These are phyloP conservation scores for Lampris megalopsis DNA, from an alignment of 2,113 vertebrate genomes.

Conservation along the genomic window DNA sequence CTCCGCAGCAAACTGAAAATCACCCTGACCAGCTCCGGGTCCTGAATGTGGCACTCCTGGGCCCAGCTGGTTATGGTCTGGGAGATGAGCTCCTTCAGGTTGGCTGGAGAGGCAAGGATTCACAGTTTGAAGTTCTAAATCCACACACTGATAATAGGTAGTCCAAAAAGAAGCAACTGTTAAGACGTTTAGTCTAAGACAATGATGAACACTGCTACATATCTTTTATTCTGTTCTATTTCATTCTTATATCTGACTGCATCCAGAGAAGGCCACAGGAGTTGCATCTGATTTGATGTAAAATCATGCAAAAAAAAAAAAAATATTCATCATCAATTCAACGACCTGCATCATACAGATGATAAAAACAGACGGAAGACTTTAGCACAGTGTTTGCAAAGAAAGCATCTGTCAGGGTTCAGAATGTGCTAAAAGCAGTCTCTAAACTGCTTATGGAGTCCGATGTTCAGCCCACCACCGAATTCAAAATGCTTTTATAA, in stretches of 20 bases:
- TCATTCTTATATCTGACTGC: no score
- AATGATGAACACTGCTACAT: background rate
- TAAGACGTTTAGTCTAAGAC: background rate
- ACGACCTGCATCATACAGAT: no score
- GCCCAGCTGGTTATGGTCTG: conserved; percentile 97
- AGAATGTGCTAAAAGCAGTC: background rate
- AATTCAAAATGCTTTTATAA: background rate
- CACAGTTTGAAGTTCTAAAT: background rate
- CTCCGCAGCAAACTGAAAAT: conserved; percentile 96
- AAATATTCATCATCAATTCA: no score
- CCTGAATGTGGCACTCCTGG: conserved; percentile 94
- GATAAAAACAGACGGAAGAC: no score
- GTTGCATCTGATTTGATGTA: no score
- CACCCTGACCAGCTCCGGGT: conserved; percentile 91
- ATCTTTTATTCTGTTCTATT: background rate
- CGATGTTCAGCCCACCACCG: background rate
- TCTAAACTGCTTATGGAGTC: background rate
- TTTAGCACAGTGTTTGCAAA: no score
- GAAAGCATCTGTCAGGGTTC: background rate
- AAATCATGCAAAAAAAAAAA: no score
- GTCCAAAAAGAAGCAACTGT: background rate
- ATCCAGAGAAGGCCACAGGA: no score
- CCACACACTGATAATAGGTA: background rate
- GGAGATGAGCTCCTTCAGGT: conserved; percentile 95
- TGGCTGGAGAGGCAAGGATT: conserved; percentile 80